phyloP scores from a whole-genome alignment of 2,113 vertebrate genomes.

The Mobula birostris region DNA sequence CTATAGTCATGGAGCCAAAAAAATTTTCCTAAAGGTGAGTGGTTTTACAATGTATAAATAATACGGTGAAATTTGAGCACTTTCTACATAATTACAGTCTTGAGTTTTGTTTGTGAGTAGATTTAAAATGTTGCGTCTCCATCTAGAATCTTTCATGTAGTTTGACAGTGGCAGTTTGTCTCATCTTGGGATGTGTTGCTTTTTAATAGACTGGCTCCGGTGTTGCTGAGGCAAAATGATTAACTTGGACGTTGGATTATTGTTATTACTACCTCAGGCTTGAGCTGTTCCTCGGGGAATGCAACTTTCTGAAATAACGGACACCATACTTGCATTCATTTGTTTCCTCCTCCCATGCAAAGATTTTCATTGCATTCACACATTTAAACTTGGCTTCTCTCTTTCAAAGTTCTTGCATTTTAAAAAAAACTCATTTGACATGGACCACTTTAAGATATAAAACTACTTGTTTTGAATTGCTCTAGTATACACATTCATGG shows the following conservation, averaged over 20 bases:
- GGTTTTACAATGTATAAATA: constrained; percentile 11
- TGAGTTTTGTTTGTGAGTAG: background rate
- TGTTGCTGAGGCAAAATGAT: background rate
- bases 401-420: background rate
- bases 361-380: background rate
- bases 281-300: background rate
- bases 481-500: background rate
- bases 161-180: background rate
- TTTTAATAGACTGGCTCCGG: background rate
- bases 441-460: constrained; percentile 12
- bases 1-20: background rate
- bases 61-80: background rate
- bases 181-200: constrained; percentile 9
- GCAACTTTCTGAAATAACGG: background rate
- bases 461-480: constrained; percentile 4
- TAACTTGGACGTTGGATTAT: background rate
- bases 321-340: background rate
- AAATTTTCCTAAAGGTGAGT: background rate
- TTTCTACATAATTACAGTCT: background rate
- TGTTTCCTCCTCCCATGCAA: background rate
- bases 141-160: background rate
- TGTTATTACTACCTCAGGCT: background rate
- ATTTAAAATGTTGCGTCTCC: background rate
- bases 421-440: background rate
- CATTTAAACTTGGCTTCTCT: background rate